Percentiles rank a stretch among this genome's conserved stretches.
Evolutionary conservation across 2,113 vertebrate genomes (phyloP).

Genomic region (Campylomormyrus numenius): DNA sequence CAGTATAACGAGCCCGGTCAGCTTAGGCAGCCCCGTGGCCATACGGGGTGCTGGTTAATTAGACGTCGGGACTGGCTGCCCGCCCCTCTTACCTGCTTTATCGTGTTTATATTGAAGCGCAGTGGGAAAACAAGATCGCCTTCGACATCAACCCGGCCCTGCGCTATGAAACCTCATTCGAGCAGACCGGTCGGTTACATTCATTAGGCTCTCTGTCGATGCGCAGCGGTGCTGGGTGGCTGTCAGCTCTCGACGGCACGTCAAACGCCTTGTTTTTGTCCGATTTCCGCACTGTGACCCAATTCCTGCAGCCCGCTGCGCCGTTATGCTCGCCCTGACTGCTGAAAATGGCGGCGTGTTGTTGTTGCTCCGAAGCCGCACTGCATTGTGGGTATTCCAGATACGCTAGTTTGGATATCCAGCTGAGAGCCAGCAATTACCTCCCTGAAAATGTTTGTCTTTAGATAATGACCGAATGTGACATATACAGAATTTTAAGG

Average conservation of each 20-base stretch:
- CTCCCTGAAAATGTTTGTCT: not conserved
- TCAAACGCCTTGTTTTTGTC: not conserved
- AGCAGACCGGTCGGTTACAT: constrained; percentile 19
- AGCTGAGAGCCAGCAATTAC: not conserved
- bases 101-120: constrained; percentile 45
- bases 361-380: constrained; percentile 34
- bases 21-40: not conserved
- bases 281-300: constrained; percentile 35
- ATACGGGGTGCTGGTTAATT: not conserved
- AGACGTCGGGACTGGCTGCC: not conserved
- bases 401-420: not conserved
- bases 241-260: not conserved
- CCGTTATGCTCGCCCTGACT: constrained; percentile 22
- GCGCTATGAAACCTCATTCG: constrained; percentile 41
- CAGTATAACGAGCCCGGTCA: not conserved
- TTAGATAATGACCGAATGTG: not conserved
- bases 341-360: constrained; percentile 63
- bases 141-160: constrained; percentile 48
- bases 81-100: constrained; percentile 31
- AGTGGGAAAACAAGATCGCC: constrained; percentile 38
- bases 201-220: constrained; percentile 38
- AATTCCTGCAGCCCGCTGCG: constrained; percentile 32
- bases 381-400: not conserved
- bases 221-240: not conserved
- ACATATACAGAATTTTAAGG: not conserved